Conservation (phyloP, 2,888 invertebrate genomes). For the Acronicta leporina region DNA sequence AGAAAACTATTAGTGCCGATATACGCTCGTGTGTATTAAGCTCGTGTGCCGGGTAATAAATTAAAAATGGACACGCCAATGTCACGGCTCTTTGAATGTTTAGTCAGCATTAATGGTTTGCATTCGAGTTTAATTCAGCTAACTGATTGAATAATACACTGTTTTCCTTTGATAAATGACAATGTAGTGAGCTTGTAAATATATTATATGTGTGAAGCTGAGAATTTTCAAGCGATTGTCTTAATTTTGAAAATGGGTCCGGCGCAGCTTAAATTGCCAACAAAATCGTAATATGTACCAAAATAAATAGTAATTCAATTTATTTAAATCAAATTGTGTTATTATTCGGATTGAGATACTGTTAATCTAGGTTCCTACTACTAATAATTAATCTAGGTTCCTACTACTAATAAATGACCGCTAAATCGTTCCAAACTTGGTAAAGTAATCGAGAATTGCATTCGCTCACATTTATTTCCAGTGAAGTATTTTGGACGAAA, state of each 20-base stretch:
- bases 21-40: slow-evolving; percentile 59
- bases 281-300: neutral
- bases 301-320: too few relatives aligned
- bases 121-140: slow-evolving; percentile 49
- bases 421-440: too few relatives aligned
- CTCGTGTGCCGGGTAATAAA: slow-evolving; percentile 64
- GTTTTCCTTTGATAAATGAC: slow-evolving; percentile 23
- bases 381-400: too few relatives aligned
- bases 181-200: neutral
- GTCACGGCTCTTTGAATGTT: slow-evolving; percentile 61
- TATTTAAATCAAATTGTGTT: too few relatives aligned
- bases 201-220: too few relatives aligned
- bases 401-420: too few relatives aligned
- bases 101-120: slow-evolving; percentile 53
- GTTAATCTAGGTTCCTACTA: too few relatives aligned
- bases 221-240: neutral
- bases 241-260: neutral
- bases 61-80: slow-evolving; percentile 68
- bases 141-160: slow-evolving; percentile 43
- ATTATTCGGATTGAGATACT: too few relatives aligned
- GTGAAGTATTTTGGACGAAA: too few relatives aligned
- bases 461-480: too few relatives aligned
- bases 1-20: slow-evolving; percentile 68
- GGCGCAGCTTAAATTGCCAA: too few relatives aligned
- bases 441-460: too few relatives aligned